phyloP scores from a whole-genome alignment of 2,888 invertebrate genomes.

The Xylota segnis region DNA sequence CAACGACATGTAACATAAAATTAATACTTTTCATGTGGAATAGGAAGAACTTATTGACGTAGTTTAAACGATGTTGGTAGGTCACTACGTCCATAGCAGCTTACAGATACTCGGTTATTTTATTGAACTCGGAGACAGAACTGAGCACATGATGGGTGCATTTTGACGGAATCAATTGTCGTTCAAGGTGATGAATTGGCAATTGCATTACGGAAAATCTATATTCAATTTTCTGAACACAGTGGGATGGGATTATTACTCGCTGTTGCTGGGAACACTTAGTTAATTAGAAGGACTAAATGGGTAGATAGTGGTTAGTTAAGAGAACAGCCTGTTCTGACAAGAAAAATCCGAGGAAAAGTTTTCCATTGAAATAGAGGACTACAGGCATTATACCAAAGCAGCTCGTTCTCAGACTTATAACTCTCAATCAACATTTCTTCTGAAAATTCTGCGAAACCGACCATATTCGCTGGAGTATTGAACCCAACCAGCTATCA shows the following conservation, averaged over 20 bases:
- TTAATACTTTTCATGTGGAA: not conserved
- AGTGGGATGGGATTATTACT: not conserved
- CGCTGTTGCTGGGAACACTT: no score
- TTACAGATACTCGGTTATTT: not conserved
- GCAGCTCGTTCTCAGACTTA: no score
- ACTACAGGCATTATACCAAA: no score
- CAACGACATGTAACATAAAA: not conserved
- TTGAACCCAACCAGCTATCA: no score
- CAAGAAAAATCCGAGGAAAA: no score
- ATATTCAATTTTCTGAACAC: not conserved
- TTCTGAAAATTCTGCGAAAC: no score
- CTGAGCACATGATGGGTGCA: not conserved
- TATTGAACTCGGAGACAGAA: not conserved
- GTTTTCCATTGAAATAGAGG: no score
- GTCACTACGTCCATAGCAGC: not conserved
- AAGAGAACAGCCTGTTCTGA: no score
- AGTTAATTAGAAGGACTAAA: no score
- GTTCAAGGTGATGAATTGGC: not conserved
- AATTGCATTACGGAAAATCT: not conserved
- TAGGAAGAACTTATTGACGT: conserved; percentile 1
- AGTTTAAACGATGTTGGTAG: not conserved
- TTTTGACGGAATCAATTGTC: not conserved
- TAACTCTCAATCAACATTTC: no score
- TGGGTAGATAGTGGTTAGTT: no score
- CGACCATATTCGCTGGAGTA: no score